Percentiles rank a stretch among this genome's conserved stretches.
phyloP scores from a whole-genome alignment of 2,113 vertebrate genomes.

The Piliocolobus tephrosceles region DNA sequence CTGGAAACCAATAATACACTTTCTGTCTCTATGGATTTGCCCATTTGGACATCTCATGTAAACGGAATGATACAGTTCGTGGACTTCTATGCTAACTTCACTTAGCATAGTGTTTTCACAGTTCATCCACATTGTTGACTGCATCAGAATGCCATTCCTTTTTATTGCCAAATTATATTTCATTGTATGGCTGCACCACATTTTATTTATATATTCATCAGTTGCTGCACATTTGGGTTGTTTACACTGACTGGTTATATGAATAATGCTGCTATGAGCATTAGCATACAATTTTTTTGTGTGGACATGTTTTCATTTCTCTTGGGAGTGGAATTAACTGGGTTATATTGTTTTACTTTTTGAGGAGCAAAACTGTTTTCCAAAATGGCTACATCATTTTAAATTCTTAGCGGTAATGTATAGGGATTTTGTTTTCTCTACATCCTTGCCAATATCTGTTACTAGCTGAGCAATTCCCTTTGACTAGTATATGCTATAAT shows the following conservation, averaged over 20 bases:
- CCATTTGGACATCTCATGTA: background rate
- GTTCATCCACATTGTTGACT: background rate
- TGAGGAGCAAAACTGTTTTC: background rate
- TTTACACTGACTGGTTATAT: slow-evolving; percentile 20
- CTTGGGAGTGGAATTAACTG: background rate
- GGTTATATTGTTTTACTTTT: background rate
- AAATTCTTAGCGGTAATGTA: background rate
- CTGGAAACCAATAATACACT: no score
- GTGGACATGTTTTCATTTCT: slow-evolving; percentile 12
- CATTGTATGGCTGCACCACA: background rate
- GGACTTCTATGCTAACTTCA: background rate
- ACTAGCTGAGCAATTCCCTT: background rate
- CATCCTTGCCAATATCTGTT: background rate
- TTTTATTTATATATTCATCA: background rate
- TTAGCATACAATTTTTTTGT: slow-evolving; percentile 13
- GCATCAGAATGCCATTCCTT: background rate
- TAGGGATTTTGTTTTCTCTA: background rate
- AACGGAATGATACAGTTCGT: background rate
- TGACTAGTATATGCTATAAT: background rate
- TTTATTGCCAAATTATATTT: slow-evolving; percentile 21
- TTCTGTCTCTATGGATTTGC: no score
- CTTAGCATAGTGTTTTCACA: background rate
- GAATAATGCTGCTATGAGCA: slow-evolving; percentile 8
- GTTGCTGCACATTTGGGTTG: background rate
- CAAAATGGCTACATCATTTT: background rate